Base-by-base conservation (phyloP, 2,888 invertebrate species). In the Rhodophaea formosa region DNA sequence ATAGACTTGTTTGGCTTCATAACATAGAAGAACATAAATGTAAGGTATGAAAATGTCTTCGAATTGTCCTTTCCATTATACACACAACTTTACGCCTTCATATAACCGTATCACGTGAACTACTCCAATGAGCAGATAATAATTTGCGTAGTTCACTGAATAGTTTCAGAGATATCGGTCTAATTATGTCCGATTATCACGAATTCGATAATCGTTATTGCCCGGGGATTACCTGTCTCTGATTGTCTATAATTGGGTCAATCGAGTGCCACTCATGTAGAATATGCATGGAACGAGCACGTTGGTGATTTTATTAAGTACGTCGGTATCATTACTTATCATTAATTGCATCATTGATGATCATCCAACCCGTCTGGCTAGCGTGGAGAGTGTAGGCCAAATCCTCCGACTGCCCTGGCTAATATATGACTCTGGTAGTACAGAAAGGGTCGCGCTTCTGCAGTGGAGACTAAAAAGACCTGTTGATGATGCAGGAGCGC, bases 221-320 rank as follows among this genome's bases (percentile, higher is more conserved):
- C 23, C 8, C 15, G 53, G 53, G 39, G 42, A 42, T 53, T 53
- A 42, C 23, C 49, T 49, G 49, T 15, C 49, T 32, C 32, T 15
- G 49, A 49, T 49, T 62, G 58, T 63, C 56, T 59, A 60, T 64
- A 74, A 70, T 68, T 67, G 73, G 73, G 75, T 74, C 71, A 67
- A 46, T 60, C 16, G 47, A 71, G 64, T 60, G 65, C 59, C 60
- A 62, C 70, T 73, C 65, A 57, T 52, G 59, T 66, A 32, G 32
- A 49, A 62, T 59, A 59, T 57, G 58, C 23, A 15, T 49, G 49
- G 32, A 49, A 49, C 32, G 49, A 32, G 49, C 32, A 49, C 49
- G 15, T 32, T 32, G 14, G n/a, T 39, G 5, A 39, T n/a, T 12
- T 39, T 39, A 39, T 39, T n/a, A n/a, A 12, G 39, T 39, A 39